Base-by-base conservation (phyloP, 2,888 invertebrate species). In the Diplazon laetatorius region DNA sequence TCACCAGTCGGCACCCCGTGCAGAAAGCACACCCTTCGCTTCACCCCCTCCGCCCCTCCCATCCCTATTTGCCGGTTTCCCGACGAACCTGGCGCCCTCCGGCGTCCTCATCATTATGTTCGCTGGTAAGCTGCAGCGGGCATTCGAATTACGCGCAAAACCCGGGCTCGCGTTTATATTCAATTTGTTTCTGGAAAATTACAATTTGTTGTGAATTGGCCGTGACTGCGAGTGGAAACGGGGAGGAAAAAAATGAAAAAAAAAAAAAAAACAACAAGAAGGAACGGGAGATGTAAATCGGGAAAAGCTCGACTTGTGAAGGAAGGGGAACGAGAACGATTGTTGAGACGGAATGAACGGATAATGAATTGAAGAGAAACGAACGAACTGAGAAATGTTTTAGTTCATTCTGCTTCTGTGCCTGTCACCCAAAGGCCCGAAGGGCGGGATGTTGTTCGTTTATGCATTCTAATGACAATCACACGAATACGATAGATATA, bases 121-220 rank as follows among this genome's bases (percentile, higher is more conserved):
- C 78, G 59, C 70, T 57, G 75, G 62, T 75, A 72, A 82, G 82
- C 88, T 89, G 87, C 88, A 88, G 86, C 86, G 89, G 88, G 88
- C 88, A 89, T 89, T 88, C 87, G 88, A 89, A 89, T 89, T 88
- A 88, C 87, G 87, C 81, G 85, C n/a, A n/a, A 85, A 80, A 71
- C 89, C 85, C 82, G 76, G 85, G n/a, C n/a, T n/a, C 82, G 76
- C 89, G 87, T 88, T 89, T 87, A 88, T 89, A 89, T 89, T 89
- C 89, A 89, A 89, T 89, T 89, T 89, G 86, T 89, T 89, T 87
- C 88, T 86, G 87, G 88, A 88, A n/a, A 89, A 89, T 88, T 89
- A 89, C 89, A 89, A 89, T 89, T 89, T 88, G 87, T 89, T 86
- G 87, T 83, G 86, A 87, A 88, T 80, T 80, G 78, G 78, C 75